Percentiles rank a stretch among this genome's conserved stretches.
Evolutionary conservation across 2,113 vertebrate species (phyloP).

Genomic region (Prinia subflava): DNA sequence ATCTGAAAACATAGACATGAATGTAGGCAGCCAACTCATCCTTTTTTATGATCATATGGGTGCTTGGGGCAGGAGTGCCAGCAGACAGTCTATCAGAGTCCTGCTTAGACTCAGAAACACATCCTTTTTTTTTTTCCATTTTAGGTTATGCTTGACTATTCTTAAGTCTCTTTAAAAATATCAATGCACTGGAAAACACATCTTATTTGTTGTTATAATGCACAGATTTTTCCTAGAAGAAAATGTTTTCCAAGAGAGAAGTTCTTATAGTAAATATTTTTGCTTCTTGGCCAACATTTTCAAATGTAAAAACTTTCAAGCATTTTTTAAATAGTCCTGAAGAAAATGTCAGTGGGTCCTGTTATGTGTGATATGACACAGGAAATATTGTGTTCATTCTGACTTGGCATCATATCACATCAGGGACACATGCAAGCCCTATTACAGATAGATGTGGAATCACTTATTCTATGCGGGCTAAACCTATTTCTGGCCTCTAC

Average conservation of each 20-base stretch:
- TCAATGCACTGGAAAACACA: not conserved
- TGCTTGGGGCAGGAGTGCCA: not conserved
- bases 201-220: not conserved
- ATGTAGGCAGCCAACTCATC: conserved; percentile 20
- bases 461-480: not conserved
- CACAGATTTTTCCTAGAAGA: not conserved
- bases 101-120: not conserved
- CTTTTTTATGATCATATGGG: not conserved
- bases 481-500: not conserved
- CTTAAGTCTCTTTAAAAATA: not conserved
- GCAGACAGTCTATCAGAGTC: not conserved
- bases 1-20: conserved; percentile 5
- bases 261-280: not conserved
- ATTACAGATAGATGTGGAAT: not conserved
- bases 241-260: not conserved
- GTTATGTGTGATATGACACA: not conserved
- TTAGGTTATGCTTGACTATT: not conserved
- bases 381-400: not conserved
- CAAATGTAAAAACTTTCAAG: not conserved
- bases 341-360: not conserved
- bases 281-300: not conserved
- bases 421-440: not conserved
- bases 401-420: not conserved
- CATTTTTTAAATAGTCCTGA: not conserved
- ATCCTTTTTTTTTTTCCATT: not conserved